A percentile compares a stretch with the other conserved stretches of the same genome.
Conservation (phyloP, 2,113 vertebrate genomes). For the Leiothrix lutea region DNA sequence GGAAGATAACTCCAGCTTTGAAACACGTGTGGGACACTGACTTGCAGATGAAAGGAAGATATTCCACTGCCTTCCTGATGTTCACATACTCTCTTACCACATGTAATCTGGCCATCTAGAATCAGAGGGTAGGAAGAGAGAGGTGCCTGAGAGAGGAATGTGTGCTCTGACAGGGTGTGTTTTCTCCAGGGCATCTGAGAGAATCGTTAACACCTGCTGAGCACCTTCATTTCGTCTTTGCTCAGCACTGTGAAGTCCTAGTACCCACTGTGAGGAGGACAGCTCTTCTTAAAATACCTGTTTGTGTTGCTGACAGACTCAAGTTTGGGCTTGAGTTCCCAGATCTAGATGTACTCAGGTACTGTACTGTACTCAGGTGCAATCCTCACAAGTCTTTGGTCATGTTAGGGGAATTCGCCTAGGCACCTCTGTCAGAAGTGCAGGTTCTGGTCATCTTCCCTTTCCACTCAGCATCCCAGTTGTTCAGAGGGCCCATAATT, state of each 20-base stretch:
- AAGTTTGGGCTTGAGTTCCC: not conserved
- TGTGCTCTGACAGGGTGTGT: not conserved
- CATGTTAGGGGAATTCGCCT: not conserved
- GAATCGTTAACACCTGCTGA: not conserved
- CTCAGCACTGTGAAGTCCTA: not conserved
- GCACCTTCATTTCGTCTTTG: not conserved
- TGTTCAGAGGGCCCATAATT: accelerated
- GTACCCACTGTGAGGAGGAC: not conserved
- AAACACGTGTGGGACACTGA: not conserved
- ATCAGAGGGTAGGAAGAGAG: not conserved
- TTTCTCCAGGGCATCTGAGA: not conserved
- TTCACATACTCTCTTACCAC: not conserved
- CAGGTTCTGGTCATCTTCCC: not conserved
- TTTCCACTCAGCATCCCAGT: not conserved
- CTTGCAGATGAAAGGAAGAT: not conserved
- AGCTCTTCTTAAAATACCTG: not conserved
- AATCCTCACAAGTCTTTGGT: not conserved
- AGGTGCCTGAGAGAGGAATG: not conserved
- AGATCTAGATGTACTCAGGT: not conserved
- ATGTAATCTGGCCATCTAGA: not conserved
- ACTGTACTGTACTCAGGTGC: not conserved
- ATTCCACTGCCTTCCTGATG: not conserved
- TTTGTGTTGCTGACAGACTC: not conserved
- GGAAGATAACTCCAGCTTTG: not conserved
- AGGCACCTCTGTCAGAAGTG: not conserved